phyloP scores from a whole-genome alignment of 2,888 invertebrate genomes.

The Acleris sparsana region DNA sequence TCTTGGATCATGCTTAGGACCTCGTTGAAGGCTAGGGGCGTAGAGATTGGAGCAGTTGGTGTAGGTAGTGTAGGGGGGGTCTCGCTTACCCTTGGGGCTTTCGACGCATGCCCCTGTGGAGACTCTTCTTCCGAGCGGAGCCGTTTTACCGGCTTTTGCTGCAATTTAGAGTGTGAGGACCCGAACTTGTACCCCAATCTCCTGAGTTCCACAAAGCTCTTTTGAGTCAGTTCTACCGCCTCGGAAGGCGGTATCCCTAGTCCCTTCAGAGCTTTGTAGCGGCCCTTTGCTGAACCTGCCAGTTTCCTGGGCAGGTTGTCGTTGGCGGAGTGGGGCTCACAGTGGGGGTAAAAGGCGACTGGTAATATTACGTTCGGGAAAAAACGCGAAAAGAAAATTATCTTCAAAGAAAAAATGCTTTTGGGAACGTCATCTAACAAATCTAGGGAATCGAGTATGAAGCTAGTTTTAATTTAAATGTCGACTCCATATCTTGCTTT shows the following conservation, averaged over 20 bases:
- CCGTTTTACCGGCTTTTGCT: not conserved
- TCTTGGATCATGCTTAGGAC: not conserved
- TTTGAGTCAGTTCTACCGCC: not conserved
- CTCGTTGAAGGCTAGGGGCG: not conserved
- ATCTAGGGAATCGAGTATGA: no score
- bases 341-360: no score
- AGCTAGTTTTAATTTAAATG: no score
- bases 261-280: not conserved
- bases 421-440: no score
- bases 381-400: no score
- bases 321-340: not conserved
- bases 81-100: not conserved
- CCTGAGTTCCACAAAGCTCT: not conserved
- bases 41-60: no score
- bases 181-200: not conserved
- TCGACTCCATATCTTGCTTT: no score
- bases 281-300: not conserved
- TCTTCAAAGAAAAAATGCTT: no score
- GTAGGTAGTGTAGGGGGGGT: not conserved
- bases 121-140: not conserved
- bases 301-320: not conserved
- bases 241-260: not conserved
- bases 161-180: not conserved
- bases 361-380: no score
- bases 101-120: not conserved